phyloP scores from a whole-genome alignment of 2,797 vertebrate genomes.

The Smutsia temminckii region DNA sequence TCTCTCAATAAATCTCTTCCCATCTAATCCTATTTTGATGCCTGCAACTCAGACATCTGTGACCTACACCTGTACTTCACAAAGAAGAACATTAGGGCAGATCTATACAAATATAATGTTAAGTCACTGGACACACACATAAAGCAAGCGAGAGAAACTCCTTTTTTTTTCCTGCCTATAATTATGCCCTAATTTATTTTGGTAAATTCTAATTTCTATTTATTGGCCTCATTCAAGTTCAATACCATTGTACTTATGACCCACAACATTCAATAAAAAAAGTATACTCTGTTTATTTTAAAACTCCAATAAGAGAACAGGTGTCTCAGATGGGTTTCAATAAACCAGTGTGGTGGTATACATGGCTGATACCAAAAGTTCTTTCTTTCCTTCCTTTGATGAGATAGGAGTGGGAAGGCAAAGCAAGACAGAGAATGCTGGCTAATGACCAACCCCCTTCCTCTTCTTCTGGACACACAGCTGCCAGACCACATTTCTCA shows the following conservation, averaged over 20 bases:
- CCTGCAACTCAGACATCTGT: background rate
- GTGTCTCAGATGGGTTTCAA: background rate
- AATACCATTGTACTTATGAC: background rate
- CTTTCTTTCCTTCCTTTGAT: background rate
- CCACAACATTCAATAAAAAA: background rate
- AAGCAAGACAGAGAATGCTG: background rate
- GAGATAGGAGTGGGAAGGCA: too few relatives aligned
- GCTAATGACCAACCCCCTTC: background rate
- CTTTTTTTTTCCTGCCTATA: background rate
- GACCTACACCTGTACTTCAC: background rate
- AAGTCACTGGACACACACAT: background rate
- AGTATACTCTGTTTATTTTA: background rate
- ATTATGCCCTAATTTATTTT: background rate
- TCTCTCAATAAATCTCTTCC: background rate
- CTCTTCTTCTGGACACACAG: background rate
- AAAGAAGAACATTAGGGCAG: background rate
- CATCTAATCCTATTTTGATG: background rate
- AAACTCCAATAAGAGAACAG: background rate
- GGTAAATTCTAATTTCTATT: background rate
- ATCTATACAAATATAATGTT: background rate
- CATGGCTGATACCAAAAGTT: background rate
- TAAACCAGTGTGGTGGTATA: background rate
- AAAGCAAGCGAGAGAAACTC: background rate
- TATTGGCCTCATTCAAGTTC: background rate
- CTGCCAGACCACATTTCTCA: background rate